Conservation (phyloP, 2,113 vertebrate genomes). For the Chaetura pelagica region DNA sequence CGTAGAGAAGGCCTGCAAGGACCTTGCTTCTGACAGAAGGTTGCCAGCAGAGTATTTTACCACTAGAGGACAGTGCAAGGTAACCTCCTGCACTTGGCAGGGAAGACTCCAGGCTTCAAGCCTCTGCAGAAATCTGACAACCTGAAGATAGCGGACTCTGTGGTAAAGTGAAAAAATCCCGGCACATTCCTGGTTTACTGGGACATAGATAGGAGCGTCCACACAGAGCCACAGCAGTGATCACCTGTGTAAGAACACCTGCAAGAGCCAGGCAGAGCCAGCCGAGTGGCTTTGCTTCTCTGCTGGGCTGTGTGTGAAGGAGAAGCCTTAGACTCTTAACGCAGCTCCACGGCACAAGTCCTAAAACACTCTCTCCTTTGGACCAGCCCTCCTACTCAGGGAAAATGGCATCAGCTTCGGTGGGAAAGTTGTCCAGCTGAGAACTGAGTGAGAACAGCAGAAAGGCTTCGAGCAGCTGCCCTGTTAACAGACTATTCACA, state of each 20-base stretch:
- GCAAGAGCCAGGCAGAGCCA: background rate
- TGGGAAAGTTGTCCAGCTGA: background rate
- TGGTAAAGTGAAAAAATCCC: accelerated
- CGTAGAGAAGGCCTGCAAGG: background rate
- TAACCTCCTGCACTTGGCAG: background rate
- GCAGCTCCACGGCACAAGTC: accelerated
- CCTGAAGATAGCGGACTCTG: background rate
- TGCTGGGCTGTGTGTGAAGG: background rate
- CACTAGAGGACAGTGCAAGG: slow-evolving; percentile 56
- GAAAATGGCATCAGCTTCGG: background rate
- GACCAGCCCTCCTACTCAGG: background rate
- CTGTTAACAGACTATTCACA: background rate
- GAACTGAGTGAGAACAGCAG: background rate
- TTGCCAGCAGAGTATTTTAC: accelerated
- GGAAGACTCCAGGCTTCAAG: accelerated
- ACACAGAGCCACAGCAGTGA: background rate
- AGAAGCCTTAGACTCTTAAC: background rate
- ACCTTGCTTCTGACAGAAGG: background rate
- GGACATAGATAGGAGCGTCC: background rate
- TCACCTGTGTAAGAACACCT: background rate
- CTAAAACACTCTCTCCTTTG: background rate
- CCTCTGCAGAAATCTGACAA: accelerated
- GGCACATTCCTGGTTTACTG: background rate
- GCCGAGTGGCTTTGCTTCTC: background rate
- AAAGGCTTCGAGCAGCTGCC: background rate